Base-by-base conservation (phyloP, 2,888 invertebrate genomes). In the Rhogogaster chlorosoma region DNA sequence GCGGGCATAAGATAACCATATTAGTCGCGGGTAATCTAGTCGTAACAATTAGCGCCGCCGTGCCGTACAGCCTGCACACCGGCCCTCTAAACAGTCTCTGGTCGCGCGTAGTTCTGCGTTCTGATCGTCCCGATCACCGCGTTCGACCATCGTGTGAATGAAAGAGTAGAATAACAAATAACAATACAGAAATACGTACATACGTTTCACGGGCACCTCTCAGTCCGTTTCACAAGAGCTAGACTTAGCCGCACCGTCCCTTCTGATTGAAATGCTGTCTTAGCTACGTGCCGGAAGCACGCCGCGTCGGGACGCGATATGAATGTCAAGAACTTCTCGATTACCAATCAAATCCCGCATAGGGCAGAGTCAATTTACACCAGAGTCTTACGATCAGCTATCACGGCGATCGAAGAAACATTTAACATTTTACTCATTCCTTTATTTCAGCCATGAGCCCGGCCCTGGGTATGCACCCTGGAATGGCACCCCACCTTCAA, bases 401-500 rank as follows among this genome's bases (percentile, higher is more conserved):
- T 73, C 42, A 38, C 61, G 18, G 73, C 61, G 7, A 67, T 67
- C 29, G 32, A 29, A 29, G 10, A 1, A 29, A 32, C 53, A 53
- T 38, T 29, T 18, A 42, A 22, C 22, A 18, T 57, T 42, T 67
- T 64, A 0, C 29, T 38, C 45, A 22, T 84, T 77, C 71, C 73
- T 83, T 85, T 70, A 82, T 83, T 85, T 86, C 85, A 89, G 97
- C 98, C n/a, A 96, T 98, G 93, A 98, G 98, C 89, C 98, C 98
- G 18, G 97, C 98, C 0, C 94, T 98, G 80, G 96, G 96, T 70
- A 94, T 95, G 93, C 94, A 95, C 84, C 95, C 95, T 0, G 95
- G 95, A 83, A 95, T 95, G 92, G 94, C 95, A 86, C 94, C 96
- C 57, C 96, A 96, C 89, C 94, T 97, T 84, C 97, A 97, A 90